phyloP scores from a whole-genome alignment of 92 coral and sea anemone genomes.

The Epizoanthus scotinus region DNA sequence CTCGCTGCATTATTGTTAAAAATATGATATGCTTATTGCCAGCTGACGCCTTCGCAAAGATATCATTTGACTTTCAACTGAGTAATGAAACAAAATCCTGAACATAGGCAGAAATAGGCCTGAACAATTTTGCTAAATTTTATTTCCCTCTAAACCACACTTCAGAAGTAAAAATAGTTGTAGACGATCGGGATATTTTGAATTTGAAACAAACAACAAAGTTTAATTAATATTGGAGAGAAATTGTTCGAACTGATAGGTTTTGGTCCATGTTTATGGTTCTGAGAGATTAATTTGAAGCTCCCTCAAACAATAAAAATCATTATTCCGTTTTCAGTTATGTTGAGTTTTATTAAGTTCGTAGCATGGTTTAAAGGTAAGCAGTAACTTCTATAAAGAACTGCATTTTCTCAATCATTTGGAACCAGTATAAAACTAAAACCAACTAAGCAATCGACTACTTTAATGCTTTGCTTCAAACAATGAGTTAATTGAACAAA shows the following conservation, averaged over 20 bases:
- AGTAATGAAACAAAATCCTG: not conserved
- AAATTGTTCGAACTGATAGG: not conserved
- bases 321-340: not conserved
- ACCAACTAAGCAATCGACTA: not conserved
- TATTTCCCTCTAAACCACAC: not conserved
- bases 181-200: not conserved
- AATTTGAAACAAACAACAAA: constrained; percentile 10
- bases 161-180: not conserved
- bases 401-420: not conserved
- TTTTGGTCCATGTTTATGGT: not conserved
- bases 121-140: not conserved
- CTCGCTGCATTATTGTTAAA: not conserved
- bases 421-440: not conserved
- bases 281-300: not conserved
- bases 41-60: not conserved
- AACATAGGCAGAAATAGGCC: too few relatives aligned
- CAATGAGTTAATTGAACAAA: not conserved
- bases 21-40: not conserved
- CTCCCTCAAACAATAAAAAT: not conserved
- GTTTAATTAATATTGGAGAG: constrained; percentile 18
- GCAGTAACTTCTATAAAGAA: too few relatives aligned
- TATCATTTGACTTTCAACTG: too few relatives aligned
- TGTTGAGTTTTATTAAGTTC: too few relatives aligned
- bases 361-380: not conserved
- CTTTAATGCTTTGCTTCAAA: not conserved